phyloP scores from a whole-genome alignment of 2,113 vertebrate species.

The Acanthisitta chloris region DNA sequence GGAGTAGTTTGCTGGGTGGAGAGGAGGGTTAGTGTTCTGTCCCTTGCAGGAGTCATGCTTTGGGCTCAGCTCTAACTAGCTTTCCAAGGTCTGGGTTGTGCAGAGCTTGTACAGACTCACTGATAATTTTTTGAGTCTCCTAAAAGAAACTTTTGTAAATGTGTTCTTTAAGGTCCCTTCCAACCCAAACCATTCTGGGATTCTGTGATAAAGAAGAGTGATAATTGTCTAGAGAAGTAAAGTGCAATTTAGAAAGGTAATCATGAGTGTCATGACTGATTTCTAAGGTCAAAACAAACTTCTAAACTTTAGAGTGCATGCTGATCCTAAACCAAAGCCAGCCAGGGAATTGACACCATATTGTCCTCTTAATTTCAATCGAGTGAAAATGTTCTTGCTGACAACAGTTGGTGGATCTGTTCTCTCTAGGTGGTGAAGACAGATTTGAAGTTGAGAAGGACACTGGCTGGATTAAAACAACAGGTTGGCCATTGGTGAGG shows the following conservation, averaged over 20 bases:
- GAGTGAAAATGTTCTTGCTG: neutral
- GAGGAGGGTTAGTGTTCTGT: neutral
- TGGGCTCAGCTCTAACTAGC: neutral
- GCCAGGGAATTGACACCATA: neutral
- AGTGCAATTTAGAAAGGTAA: neutral
- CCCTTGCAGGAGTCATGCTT: neutral
- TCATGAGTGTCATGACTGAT: neutral
- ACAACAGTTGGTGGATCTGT: neutral
- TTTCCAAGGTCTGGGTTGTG: neutral
- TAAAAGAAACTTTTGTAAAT: neutral
- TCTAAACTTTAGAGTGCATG: neutral
- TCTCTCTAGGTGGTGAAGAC: constrained; percentile 80
- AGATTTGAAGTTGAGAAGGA: constrained; percentile 86
- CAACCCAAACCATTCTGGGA: neutral
- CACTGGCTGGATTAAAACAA: constrained; percentile 81
- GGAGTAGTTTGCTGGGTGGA: neutral
- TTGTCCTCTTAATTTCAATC: neutral
- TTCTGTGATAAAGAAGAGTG: neutral
- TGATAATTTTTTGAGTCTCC: neutral
- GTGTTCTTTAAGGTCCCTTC: neutral
- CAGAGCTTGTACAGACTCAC: neutral
- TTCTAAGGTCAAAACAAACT: neutral
- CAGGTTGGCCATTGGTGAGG: constrained; percentile 79
- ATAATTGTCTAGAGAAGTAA: neutral
- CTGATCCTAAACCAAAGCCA: neutral